Evolutionary conservation across 1,140 invertebrate genomes (phyloP).

Genomic region (Mercenaria mercenaria): DNA sequence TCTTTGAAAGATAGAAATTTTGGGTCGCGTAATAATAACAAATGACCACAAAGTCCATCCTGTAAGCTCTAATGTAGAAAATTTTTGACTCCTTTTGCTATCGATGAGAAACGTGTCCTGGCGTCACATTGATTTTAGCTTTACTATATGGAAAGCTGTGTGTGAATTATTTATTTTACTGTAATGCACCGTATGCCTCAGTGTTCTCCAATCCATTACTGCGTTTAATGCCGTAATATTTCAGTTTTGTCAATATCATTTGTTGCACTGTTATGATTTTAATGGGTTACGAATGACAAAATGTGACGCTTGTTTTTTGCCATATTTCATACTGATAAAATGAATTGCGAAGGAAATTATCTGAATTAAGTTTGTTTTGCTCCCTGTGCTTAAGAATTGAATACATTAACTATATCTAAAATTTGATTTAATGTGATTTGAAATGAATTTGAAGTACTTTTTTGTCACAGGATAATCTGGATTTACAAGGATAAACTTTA

Average conservation of each 20-base stretch:
- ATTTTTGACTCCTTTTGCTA: too few species aligned
- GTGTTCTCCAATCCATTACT: neutral
- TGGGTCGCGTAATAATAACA: too few species aligned
- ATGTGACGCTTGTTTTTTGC: neutral
- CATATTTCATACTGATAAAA: neutral
- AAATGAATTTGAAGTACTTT: too few species aligned
- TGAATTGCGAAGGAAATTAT: neutral
- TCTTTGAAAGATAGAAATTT: too few species aligned
- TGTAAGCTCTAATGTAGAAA: too few species aligned
- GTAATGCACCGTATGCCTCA: neutral
- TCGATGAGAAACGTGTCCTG: too few species aligned
- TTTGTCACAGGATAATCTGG: too few species aligned
- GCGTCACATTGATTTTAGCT: neutral
- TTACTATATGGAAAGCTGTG: neutral
- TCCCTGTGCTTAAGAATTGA: too few species aligned
- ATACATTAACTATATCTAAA: too few species aligned
- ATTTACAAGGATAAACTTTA: too few species aligned
- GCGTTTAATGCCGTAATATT: neutral
- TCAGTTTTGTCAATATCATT: neutral
- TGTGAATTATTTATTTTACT: slow-evolving; percentile 7
- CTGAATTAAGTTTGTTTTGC: too few species aligned
- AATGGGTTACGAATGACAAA: neutral
- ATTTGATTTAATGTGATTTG: neutral
- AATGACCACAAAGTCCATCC: too few species aligned
- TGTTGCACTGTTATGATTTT: neutral